Evolutionary conservation across 2,888 invertebrate species (phyloP).

Genomic region (Melinopterus prodromus): DNA sequence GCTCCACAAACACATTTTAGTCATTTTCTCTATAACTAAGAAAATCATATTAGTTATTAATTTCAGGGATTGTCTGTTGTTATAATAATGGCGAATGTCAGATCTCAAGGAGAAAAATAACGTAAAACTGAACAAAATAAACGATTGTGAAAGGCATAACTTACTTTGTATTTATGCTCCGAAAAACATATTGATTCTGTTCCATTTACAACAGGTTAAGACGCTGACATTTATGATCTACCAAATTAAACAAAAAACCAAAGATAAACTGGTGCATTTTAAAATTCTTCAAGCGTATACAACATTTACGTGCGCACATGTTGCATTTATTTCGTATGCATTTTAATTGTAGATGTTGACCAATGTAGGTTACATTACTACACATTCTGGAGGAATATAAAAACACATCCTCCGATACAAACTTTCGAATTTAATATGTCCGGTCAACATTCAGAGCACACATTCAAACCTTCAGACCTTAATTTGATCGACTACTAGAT

Average conservation of each 20-base stretch:
- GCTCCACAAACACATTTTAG: background rate
- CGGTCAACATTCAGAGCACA: background rate
- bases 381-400: background rate
- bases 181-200: background rate
- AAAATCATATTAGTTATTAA: background rate
- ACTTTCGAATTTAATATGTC: background rate
- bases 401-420: background rate
- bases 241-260: background rate
- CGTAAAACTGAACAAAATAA: background rate
- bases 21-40: background rate
- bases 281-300: background rate
- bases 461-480: background rate
- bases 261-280: background rate
- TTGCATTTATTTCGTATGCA: conserved; percentile 12
- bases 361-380: conserved; percentile 5
- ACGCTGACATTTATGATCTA: background rate
- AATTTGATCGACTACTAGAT: background rate
- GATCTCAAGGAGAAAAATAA: background rate
- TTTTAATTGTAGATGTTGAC: conserved; percentile 5
- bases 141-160: background rate
- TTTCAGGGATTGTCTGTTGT: background rate
- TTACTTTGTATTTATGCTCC: background rate
- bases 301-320: background rate
- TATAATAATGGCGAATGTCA: no score
- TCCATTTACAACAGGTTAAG: background rate